A percentile compares a stretch with the other conserved stretches of the same genome.
phyloP scores from a whole-genome alignment of 2,113 vertebrate genomes.

The Machaerirhynchus nigripectus region DNA sequence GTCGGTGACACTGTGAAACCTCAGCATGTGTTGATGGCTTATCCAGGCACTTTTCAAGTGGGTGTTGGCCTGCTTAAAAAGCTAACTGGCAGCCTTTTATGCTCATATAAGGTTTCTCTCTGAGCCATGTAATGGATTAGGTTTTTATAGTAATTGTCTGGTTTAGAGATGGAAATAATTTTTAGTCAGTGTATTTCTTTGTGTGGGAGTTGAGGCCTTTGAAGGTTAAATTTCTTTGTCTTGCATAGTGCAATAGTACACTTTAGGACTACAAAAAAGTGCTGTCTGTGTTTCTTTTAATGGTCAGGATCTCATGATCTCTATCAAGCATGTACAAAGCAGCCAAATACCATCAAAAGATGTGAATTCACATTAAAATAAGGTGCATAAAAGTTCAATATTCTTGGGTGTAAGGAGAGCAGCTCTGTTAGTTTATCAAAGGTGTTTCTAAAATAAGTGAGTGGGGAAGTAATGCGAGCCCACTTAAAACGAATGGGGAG shows the following conservation, averaged over 20 bases:
- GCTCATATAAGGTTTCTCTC: background rate
- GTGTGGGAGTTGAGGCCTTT: background rate
- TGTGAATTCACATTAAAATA: background rate
- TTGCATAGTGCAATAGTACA: background rate
- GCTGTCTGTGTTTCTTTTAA: background rate
- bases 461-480: background rate
- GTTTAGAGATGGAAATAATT: background rate
- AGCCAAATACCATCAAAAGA: background rate
- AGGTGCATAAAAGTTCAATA: background rate
- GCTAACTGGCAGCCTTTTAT: background rate
- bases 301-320: background rate
- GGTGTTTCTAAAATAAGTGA: background rate
- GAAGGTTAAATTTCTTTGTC: background rate
- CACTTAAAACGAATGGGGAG: background rate
- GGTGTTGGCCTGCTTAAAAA: background rate
- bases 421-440: background rate
- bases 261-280: background rate
- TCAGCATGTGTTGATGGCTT: conserved; percentile 20
- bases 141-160: background rate
- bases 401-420: background rate
- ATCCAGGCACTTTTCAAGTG: conserved; percentile 6
- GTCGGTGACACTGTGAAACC: background rate
- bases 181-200: background rate
- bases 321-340: background rate
- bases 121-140: background rate